Evolutionary conservation across 2,888 invertebrate species (phyloP).

Genomic region (Acronicta alni): DNA sequence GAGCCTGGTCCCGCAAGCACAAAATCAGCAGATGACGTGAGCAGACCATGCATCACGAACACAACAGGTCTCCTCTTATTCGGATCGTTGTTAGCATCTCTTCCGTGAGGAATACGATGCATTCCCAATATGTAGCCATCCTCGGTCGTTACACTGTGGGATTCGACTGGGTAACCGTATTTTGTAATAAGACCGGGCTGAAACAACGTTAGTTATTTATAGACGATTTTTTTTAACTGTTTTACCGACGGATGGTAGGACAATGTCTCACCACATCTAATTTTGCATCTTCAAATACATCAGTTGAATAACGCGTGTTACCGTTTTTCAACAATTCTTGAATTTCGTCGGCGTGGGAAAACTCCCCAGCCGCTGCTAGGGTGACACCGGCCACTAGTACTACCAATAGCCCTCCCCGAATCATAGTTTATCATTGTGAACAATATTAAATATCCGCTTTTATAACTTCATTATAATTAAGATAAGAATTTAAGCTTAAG

Average conservation of each 20-base stretch:
- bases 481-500: constrained; percentile 35
- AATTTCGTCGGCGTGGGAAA: constrained; percentile 67
- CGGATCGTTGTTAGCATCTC: constrained; percentile 77
- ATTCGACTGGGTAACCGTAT: constrained; percentile 91
- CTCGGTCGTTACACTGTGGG: constrained; percentile 90
- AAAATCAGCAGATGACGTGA: constrained; percentile 93
- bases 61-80: constrained; percentile 87
- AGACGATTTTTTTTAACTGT: neutral
- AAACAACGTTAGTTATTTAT: constrained; percentile 7
- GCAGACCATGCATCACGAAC: constrained; percentile 92
- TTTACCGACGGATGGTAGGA: neutral
- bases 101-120: constrained; percentile 92
- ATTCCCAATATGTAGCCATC: constrained; percentile 95
- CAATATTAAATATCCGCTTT: constrained; percentile 35
- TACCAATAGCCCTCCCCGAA: constrained; percentile 42
- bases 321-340: constrained; percentile 59
- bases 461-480: constrained; percentile 54
- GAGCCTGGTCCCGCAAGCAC: constrained; percentile 92
- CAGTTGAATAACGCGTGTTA: constrained; percentile 65
- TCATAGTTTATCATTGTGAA: constrained; percentile 41
- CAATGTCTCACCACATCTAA: constrained; percentile 76
- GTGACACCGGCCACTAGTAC: constrained; percentile 44
- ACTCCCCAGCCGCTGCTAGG: constrained; percentile 53
- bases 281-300: constrained; percentile 76
- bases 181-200: constrained; percentile 84